A percentile compares a stretch with the other conserved stretches of the same genome.
Evolutionary conservation across 2,113 vertebrate genomes (phyloP).

Genomic region (Cromileptes altivelis): DNA sequence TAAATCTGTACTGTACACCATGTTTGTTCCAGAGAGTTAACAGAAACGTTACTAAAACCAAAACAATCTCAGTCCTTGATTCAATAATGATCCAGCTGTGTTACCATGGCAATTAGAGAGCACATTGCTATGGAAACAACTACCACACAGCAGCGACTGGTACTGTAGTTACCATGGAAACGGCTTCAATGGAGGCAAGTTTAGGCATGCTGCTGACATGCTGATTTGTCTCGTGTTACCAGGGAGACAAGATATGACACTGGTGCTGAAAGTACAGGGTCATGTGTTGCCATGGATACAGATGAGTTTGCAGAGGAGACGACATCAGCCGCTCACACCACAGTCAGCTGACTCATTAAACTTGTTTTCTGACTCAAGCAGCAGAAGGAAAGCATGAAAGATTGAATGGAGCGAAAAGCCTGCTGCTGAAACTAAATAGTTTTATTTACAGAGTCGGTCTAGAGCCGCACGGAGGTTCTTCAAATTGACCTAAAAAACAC

Average conservation of each 20-base stretch:
- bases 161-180: constrained; percentile 63
- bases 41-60: background rate
- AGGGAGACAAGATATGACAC: constrained; percentile 25
- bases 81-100: constrained; percentile 5
- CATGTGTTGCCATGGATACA: constrained; percentile 56
- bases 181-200: constrained; percentile 25
- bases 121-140: constrained; percentile 48
- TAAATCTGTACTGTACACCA: background rate
- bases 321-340: background rate
- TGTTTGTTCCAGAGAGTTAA: background rate
- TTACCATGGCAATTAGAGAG: constrained; percentile 41
- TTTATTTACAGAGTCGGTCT: constrained; percentile 47
- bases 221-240: constrained; percentile 40
- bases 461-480: background rate
- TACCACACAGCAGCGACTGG: constrained; percentile 21
- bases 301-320: constrained; percentile 35
- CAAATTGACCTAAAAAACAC: constrained; percentile 23
- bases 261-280: constrained; percentile 29
- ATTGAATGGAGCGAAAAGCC: constrained; percentile 37
- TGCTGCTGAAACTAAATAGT: constrained; percentile 27
- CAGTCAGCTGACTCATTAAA: constrained; percentile 29
- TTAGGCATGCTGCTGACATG: constrained; percentile 34
- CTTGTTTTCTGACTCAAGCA: constrained; percentile 27
- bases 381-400: constrained; percentile 39
- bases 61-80: background rate